phyloP scores from a whole-genome alignment of 2,797 vertebrate genomes.

The Falco columbarius region DNA sequence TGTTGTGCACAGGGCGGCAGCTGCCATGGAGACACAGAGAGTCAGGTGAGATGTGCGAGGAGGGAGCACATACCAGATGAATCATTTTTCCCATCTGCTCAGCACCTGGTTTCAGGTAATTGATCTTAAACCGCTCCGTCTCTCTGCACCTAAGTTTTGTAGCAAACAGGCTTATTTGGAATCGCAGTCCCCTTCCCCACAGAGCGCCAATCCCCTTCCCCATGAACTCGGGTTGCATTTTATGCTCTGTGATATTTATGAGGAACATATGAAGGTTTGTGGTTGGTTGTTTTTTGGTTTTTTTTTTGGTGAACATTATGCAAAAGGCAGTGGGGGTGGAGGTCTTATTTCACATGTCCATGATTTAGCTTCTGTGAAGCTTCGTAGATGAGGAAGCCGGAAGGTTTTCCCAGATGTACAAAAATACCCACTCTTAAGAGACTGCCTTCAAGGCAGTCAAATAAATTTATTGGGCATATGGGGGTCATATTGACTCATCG shows the following conservation, averaged over 20 bases:
- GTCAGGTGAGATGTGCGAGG: slow-evolving; percentile 24
- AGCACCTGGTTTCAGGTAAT: slow-evolving; percentile 30
- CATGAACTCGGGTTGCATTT: background rate
- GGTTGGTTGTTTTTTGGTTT: too few species aligned
- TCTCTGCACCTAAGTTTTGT: background rate
- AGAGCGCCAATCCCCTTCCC: background rate
- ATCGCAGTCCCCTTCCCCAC: background rate
- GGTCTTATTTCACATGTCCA: background rate
- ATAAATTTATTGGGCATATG: background rate
- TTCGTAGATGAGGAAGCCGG: background rate
- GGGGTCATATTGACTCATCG: background rate
- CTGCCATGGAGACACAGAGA: background rate
- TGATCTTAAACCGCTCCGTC: background rate
- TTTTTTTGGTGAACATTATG: background rate
- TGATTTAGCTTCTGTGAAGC: background rate
- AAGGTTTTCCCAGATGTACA: background rate
- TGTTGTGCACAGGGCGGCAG: background rate
- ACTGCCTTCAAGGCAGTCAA: background rate
- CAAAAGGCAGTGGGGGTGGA: background rate
- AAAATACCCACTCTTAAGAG: background rate
- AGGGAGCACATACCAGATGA: background rate
- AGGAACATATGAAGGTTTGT: background rate
- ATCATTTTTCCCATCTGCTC: slow-evolving; percentile 1
- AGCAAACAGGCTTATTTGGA: background rate
- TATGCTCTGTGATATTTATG: background rate